phyloP scores from a whole-genome alignment of 2,888 invertebrate genomes.

The Spialia ferax region DNA sequence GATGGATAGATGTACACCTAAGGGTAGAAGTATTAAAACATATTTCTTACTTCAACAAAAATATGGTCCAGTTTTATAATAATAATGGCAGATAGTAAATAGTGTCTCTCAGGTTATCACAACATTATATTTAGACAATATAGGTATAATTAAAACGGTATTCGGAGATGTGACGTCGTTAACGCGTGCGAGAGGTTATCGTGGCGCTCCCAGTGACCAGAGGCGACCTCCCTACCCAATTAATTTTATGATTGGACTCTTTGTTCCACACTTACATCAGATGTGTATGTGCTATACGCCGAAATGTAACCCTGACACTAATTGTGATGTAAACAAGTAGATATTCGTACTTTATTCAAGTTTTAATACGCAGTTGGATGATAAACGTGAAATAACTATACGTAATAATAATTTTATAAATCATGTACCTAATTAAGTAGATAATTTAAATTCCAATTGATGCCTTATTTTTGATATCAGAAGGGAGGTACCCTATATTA shows the following conservation, averaged over 20 bases:
- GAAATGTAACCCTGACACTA: slow-evolving; percentile 58
- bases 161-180: slow-evolving; percentile 53
- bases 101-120: no score
- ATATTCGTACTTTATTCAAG: neutral
- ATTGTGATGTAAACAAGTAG: slow-evolving; percentile 33
- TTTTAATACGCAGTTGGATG: neutral
- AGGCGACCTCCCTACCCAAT: slow-evolving; percentile 72
- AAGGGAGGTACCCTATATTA: no score
- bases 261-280: slow-evolving; percentile 51
- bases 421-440: no score
- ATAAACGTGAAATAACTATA: neutral
- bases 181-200: slow-evolving; percentile 74
- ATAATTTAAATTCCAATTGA: no score
- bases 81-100: no score
- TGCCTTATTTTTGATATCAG: no score
- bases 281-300: slow-evolving; percentile 53
- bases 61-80: no score
- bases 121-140: no score
- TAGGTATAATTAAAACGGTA: slow-evolving; percentile 1
- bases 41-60: no score
- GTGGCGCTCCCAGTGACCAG: slow-evolving; percentile 65
- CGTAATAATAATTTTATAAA: no score
- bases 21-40: no score
- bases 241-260: slow-evolving; percentile 48
- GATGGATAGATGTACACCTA: no score